Base-by-base conservation (phyloP, 2,797 vertebrate genomes). In the Perodicticus potto region DNA sequence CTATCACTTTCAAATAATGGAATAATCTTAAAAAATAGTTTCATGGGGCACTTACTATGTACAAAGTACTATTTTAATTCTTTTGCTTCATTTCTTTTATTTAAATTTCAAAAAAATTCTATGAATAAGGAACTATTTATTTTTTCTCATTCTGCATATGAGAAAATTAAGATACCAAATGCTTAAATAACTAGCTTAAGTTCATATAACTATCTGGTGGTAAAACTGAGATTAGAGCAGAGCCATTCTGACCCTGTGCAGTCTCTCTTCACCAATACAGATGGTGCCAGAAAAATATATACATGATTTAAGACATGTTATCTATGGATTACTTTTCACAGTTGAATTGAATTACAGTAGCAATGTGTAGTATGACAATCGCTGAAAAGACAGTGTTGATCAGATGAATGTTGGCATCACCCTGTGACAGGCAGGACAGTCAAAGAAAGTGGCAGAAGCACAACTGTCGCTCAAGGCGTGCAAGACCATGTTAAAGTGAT, bases 11-110 rank as follows among this genome's bases (percentile, higher is more conserved):
- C 25, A 82, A 88, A 73, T 63, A 77, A 14, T 86, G 32, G 32
- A 91, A 29, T 77, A 20, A 67, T 67, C 76, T 73, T 70, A 83
- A 92, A 63, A 83, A 65, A 23, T 81, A 95, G 14, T 72, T 93
- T 70, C 29, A 72, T 67, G 11, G 25, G 84, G 0, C 4, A 67
- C 3, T 86, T 93, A 90, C 4, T n/a, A 72, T 17, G 0, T n/a
- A 76, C 9, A 87, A 49, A 87, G n/a, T 59, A 61, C 4, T 69
- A 63, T 83, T 90, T 19, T 77, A 53, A 82, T 13, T 2, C 37
- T 57, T 93, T 92, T 82, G 6, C 27, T 57, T 61, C 7, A 55
- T 95, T 92, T 53, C 27, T 92, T 61, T 53, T 78, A 83, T 40
- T 89, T 92, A 74, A 78, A 70, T 8, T 83, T 83, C 61, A 84